Evolutionary conservation across 1,140 invertebrate species (phyloP).

Genomic region (Cydia fagiglandana): DNA sequence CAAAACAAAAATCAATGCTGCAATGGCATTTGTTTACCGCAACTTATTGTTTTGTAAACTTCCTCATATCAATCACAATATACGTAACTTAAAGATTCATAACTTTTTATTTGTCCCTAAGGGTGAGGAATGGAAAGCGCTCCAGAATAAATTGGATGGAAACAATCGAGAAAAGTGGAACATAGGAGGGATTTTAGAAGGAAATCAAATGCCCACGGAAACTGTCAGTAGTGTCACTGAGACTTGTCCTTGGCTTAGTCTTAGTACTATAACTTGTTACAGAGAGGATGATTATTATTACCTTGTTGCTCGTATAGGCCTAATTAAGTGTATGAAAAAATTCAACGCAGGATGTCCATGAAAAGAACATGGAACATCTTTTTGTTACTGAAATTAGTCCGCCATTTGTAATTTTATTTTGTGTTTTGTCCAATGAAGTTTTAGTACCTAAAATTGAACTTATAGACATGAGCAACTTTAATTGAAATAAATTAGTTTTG

Average conservation of each 20-base stretch:
- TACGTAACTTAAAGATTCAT: conserved; percentile 16
- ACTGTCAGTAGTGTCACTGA: background rate
- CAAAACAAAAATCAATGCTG: background rate
- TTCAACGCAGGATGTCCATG: no score
- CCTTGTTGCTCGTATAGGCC: no score
- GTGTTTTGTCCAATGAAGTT: no score
- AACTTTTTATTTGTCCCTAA: conserved; percentile 24
- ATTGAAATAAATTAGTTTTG: no score
- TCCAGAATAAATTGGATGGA: conserved; percentile 23
- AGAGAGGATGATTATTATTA: no score
- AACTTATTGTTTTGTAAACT: background rate
- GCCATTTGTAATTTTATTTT: no score
- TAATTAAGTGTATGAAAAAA: no score
- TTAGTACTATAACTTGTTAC: background rate
- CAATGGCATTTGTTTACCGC: background rate
- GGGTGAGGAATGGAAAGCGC: conserved; percentile 15
- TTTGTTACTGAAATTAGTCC: no score
- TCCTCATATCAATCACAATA: background rate
- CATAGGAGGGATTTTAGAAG: background rate
- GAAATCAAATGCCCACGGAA: background rate
- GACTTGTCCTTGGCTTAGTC: background rate
- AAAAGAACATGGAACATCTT: no score
- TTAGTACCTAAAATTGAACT: no score
- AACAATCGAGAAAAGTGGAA: conserved; percentile 6
- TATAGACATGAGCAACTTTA: no score